These are phyloP conservation scores for Embiotoca jacksoni DNA, from an alignment of 2,113 vertebrate genomes.

Conservation along the genomic window DNA sequence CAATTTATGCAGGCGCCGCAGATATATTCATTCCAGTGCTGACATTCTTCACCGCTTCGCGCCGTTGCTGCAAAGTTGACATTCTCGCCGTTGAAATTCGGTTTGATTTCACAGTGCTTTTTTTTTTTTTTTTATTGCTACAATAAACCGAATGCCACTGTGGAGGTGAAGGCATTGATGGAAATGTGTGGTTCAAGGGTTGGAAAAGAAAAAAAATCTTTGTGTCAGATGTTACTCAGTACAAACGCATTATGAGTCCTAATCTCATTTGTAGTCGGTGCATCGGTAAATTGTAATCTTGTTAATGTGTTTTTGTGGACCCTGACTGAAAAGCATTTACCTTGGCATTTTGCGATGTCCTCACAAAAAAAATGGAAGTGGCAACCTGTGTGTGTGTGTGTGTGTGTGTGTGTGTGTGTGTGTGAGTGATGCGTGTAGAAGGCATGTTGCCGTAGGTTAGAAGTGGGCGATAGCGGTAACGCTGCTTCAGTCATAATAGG, in stretches of 20 bases:
- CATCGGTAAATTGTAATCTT: slow-evolving; percentile 51
- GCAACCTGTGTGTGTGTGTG: slow-evolving; percentile 21
- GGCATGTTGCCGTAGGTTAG: slow-evolving; percentile 74
- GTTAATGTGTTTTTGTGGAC: slow-evolving; percentile 44
- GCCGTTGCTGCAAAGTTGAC: not conserved
- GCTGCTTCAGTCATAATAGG: slow-evolving; percentile 76
- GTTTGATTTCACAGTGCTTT: not conserved
- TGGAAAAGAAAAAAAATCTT: slow-evolving; percentile 13
- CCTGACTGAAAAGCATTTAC: slow-evolving; percentile 29
- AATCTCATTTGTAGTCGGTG: slow-evolving; percentile 40
- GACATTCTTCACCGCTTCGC: not conserved
- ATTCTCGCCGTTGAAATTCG: not conserved
- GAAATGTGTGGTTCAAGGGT: slow-evolving; percentile 4
- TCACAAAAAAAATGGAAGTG: slow-evolving; percentile 30
- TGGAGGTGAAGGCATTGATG: slow-evolving; percentile 16
- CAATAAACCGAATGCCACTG: not conserved
- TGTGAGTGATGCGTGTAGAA: slow-evolving; percentile 49
- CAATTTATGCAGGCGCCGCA: not conserved
- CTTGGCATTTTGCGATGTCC: slow-evolving; percentile 38
- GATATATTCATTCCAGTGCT: not conserved
- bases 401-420: slow-evolving; percentile 26
- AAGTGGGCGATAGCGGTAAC: slow-evolving; percentile 73
- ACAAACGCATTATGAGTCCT: not conserved
- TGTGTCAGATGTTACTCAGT: slow-evolving; percentile 6
- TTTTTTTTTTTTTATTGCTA: not conserved